Percentiles rank a stretch among this genome's conserved stretches.
Conservation (phyloP, 2,888 invertebrate species). For the Trichopoda pennipes region DNA sequence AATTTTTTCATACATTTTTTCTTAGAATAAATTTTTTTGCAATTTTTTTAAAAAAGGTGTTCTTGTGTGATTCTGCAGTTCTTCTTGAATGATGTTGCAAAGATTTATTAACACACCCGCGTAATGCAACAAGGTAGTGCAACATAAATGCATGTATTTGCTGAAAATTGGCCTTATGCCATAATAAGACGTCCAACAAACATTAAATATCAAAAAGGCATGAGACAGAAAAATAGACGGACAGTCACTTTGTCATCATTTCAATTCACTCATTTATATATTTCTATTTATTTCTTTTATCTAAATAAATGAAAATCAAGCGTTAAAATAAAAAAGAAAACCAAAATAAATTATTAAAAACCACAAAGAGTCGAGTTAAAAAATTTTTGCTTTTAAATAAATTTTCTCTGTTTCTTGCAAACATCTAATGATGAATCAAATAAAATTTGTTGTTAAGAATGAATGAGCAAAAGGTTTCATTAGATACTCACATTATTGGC, state of each 20-base stretch:
- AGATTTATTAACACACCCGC: too few species aligned
- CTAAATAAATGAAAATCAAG: conserved; percentile 23
- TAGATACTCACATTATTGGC: background rate
- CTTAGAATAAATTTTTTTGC: too few species aligned
- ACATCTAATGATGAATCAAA: conserved; percentile 30
- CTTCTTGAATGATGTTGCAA: too few species aligned
- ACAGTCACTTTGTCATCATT: conserved; percentile 12
- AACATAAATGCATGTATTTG: too few species aligned
- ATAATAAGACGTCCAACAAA: conserved; percentile 38
- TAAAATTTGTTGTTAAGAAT: conserved; percentile 43
- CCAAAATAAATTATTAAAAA: conserved; percentile 3
- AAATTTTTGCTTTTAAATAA: background rate
- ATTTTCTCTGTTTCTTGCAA: background rate
- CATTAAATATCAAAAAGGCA: conserved; percentile 27
- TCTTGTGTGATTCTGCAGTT: too few species aligned
- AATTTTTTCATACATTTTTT: too few species aligned
- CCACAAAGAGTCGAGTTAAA: background rate
- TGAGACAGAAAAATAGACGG: background rate
- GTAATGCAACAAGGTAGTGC: too few species aligned
- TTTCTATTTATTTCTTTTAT: conserved; percentile 4
- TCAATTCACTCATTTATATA: conserved; percentile 1
- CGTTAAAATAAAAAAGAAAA: conserved; percentile 4
- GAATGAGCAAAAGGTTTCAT: background rate
- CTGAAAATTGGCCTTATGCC: conserved; percentile 47
- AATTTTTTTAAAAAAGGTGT: too few species aligned